Conservation (phyloP, 2,113 vertebrate genomes). For the Boleophthalmus pectinirostris region DNA sequence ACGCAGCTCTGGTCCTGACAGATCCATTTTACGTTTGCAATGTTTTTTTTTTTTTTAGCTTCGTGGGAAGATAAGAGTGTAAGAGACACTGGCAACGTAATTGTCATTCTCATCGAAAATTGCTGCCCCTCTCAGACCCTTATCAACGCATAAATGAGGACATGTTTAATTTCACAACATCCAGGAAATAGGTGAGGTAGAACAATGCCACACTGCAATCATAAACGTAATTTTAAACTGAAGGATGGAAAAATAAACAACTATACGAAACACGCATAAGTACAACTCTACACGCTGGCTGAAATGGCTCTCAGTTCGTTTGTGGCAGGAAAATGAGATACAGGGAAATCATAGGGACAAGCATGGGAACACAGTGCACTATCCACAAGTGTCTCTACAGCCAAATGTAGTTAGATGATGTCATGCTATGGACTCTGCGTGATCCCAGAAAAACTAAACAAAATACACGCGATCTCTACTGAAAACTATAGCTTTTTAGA, state of each 20-base stretch:
- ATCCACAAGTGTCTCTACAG: constrained; percentile 50
- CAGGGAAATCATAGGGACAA: constrained; percentile 60
- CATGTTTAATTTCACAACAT: constrained; percentile 45
- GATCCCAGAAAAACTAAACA: constrained; percentile 46
- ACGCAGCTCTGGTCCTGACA: constrained; percentile 41
- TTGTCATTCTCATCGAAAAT: constrained; percentile 61
- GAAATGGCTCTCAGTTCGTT: constrained; percentile 42
- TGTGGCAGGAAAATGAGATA: constrained; percentile 61
- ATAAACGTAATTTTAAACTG: constrained; percentile 28
- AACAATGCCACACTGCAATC: constrained; percentile 23
- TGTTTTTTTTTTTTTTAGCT: constrained; percentile 64
- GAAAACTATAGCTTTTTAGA: not conserved
- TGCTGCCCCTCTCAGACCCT: constrained; percentile 52
- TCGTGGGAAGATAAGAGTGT: constrained; percentile 55
- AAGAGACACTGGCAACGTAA: constrained; percentile 53
- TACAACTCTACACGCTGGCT: constrained; percentile 44
- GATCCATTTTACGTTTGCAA: constrained; percentile 55
- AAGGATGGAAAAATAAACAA: constrained; percentile 20
- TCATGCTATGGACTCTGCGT: constrained; percentile 52
- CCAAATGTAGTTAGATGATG: constrained; percentile 66
- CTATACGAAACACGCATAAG: constrained; percentile 47
- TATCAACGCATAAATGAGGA: constrained; percentile 37
- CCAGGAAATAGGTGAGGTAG: constrained; percentile 40
- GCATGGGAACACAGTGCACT: constrained; percentile 47
- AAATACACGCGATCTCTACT: constrained; percentile 15